Base-by-base conservation (phyloP, 2,797 vertebrate genomes). In the Amblyraja radiata region DNA sequence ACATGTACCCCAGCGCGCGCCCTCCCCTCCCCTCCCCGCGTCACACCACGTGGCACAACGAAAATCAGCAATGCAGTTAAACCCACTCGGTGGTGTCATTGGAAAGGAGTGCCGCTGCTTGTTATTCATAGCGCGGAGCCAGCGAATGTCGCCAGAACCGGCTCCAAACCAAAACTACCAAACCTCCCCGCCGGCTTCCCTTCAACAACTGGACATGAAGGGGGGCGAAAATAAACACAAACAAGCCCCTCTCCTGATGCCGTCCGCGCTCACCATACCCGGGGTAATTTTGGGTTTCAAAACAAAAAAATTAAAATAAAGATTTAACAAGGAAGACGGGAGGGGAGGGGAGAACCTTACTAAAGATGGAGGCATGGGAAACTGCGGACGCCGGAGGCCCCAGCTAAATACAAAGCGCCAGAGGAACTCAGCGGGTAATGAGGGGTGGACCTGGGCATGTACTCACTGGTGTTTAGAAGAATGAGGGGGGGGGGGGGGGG, bases 21-120 rank as follows among this genome's bases (percentile, higher is more conserved):
- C 18, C 6, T 2, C 23, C 80, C 3, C 23, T 5, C 5, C 86
- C 36, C 23, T 4, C n/a, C 68, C 13, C 0, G 23, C 39, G 54
- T 9, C 13, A 71, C 21, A 36, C 74, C 90, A 91, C 90, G 68
- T 91, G 90, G 36, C 23, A 46, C 13, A 4, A 46, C 46, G 46
- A 91, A 91, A 91, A 28, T 91, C 90, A 91, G 90, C 90, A 91
- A 73, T 91, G 90, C 90, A 36, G 90, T 36, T 74, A 74, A 46
- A 73, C 36, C 68, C 39, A 54, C 28, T 88, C 83, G 18, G 84
- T 46, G 46, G 46, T 46, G 58, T 61, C 84, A 88, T 23, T 46
- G 68, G 68, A 74, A 73, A 91, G 23, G 71, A 91, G 90, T 32
- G 10, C 73, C 90, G 25, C 90, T 73, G 32, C 54, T 73, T 91